phyloP scores from a whole-genome alignment of 2,113 vertebrate species.

The Erpornis zantholeuca region DNA sequence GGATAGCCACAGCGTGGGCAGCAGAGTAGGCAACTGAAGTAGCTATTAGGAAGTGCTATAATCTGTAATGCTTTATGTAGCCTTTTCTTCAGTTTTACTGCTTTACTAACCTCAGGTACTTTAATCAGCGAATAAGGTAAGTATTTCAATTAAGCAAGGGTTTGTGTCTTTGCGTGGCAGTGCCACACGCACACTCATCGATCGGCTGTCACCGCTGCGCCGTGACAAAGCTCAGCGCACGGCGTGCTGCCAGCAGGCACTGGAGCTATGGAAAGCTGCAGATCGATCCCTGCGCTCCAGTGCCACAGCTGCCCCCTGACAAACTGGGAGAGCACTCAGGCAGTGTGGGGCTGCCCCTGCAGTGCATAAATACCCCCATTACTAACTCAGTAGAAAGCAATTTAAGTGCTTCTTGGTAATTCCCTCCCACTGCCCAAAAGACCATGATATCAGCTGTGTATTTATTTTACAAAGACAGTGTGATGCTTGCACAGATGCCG shows the following conservation, averaged over 20 bases:
- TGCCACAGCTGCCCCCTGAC: background rate
- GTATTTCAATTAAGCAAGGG: background rate
- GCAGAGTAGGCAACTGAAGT: background rate
- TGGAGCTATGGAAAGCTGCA: background rate
- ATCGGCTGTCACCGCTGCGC: rapidly evolving
- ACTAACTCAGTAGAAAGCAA: background rate
- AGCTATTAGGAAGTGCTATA: background rate
- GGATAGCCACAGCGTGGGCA: rapidly evolving
- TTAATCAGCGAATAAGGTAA: background rate
- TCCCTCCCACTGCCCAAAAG: background rate
- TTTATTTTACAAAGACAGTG: background rate
- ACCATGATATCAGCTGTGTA: rapidly evolving
- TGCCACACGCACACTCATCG: rapidly evolving
- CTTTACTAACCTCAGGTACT: background rate
- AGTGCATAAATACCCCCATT: rapidly evolving
- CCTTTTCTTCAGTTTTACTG: background rate
- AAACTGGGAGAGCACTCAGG: background rate
- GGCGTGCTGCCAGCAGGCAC: rapidly evolving
- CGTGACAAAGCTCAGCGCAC: rapidly evolving
- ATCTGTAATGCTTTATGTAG: background rate
- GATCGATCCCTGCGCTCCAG: rapidly evolving
- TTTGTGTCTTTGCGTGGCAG: background rate
- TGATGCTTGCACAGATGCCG: background rate
- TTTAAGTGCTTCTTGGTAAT: background rate
- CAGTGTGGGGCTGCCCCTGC: background rate